These are phyloP conservation scores for Arenicola marina DNA, from an alignment of 2,888 invertebrate species.

Conservation along the genomic window DNA sequence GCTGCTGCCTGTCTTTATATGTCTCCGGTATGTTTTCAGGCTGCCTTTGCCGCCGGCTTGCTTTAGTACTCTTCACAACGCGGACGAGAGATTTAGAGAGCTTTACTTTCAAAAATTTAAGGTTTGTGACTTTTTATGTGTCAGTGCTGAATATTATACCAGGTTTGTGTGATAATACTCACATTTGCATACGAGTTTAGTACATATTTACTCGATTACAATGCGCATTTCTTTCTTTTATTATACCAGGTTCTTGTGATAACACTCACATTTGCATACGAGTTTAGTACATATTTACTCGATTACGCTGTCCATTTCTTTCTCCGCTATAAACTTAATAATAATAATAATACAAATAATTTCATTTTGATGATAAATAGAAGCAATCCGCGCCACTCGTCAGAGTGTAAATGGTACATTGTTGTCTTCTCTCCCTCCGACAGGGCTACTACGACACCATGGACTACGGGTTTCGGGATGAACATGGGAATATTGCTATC, in stretches of 20 bases:
- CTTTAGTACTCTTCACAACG: conserved; percentile 80
- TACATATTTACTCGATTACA: too few relatives aligned
- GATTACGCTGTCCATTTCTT: neutral
- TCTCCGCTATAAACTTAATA: neutral
- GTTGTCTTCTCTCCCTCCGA: conserved; percentile 3
- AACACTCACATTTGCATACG: too few relatives aligned
- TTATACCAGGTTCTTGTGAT: too few relatives aligned
- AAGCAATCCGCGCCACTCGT: neutral
- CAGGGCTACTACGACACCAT: conserved; percentile 92
- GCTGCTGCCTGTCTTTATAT: too few relatives aligned
- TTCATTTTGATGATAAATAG: neutral
- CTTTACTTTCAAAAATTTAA: conserved; percentile 82
- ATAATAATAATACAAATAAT: neutral
- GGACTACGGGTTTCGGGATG: conserved; percentile 88
- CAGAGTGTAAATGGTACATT: neutral
- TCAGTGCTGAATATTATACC: too few relatives aligned
- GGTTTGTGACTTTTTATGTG: conserved; percentile 64
- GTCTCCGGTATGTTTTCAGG: too few relatives aligned
- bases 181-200: too few relatives aligned
- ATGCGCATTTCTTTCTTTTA: too few relatives aligned
- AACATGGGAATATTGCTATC: conserved; percentile 83
- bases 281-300: too few relatives aligned
- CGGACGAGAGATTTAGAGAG: conserved; percentile 78
- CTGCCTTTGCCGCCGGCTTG: conserved; percentile 88
- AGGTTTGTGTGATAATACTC: too few relatives aligned